phyloP scores from a whole-genome alignment of 2,113 vertebrate genomes.

The Colossoma macropomum region DNA sequence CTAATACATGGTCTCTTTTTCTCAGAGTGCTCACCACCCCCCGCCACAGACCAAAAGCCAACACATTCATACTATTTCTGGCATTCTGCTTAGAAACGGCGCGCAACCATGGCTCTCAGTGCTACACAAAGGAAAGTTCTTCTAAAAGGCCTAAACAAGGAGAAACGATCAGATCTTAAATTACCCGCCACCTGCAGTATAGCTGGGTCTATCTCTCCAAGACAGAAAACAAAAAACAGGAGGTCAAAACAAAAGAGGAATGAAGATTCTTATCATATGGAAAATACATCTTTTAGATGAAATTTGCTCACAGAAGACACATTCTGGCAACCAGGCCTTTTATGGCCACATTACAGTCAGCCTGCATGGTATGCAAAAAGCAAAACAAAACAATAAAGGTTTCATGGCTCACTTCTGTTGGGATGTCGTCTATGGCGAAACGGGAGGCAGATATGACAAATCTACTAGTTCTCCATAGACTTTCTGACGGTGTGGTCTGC shows the following conservation, averaged over 20 bases:
- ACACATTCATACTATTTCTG: constrained; percentile 12
- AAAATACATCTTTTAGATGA: constrained; percentile 58
- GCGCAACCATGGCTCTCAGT: not conserved
- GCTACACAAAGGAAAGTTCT: not conserved
- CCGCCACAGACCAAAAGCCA: not conserved
- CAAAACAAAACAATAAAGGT: constrained; percentile 68
- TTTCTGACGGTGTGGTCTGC: constrained; percentile 62
- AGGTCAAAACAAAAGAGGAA: constrained; percentile 44
- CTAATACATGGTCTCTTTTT: constrained; percentile 5
- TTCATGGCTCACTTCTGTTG: constrained; percentile 67
- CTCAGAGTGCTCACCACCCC: not conserved
- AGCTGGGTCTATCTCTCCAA: not conserved
- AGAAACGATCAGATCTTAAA: constrained; percentile 3
- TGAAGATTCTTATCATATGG: constrained; percentile 49
- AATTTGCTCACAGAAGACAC: constrained; percentile 59
- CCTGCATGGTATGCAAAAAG: constrained; percentile 45
- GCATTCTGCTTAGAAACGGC: not conserved
- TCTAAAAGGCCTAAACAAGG: not conserved
- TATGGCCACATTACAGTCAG: constrained; percentile 62
- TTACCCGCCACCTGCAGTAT: not conserved
- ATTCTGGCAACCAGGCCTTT: constrained; percentile 64
- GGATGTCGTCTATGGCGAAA: constrained; percentile 64
- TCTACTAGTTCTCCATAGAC: constrained; percentile 51
- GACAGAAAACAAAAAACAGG: constrained; percentile 18
- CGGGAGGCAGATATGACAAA: constrained; percentile 46